Conservation (phyloP, 2,888 invertebrate genomes). For the Nesidiocoris tenuis region DNA sequence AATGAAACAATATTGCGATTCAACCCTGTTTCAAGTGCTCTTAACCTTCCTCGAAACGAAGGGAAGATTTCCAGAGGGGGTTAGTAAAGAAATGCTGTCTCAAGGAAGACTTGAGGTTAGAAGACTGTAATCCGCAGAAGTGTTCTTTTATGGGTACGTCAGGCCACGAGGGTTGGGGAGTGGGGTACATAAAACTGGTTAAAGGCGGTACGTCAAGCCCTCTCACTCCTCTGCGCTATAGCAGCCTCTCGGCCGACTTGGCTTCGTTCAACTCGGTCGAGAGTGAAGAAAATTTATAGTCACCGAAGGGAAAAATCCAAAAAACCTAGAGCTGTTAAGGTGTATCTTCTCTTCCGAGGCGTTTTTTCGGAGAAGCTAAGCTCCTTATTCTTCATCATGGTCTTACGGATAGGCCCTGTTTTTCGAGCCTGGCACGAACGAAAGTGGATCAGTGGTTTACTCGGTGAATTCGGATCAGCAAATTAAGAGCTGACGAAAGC, state of each 20-base stretch:
- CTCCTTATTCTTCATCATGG: not conserved
- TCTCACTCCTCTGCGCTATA: not conserved
- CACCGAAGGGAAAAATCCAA: not conserved
- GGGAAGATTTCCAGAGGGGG: not conserved
- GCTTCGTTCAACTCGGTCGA: not conserved
- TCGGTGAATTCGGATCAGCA: too few species aligned
- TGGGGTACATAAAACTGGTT: not conserved
- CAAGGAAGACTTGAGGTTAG: not conserved
- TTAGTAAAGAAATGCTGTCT: constrained; percentile 1
- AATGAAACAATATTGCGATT: constrained; percentile 12
- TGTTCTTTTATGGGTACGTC: constrained; percentile 21
- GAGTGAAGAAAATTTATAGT: not conserved
- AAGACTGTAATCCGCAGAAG: constrained; percentile 21
- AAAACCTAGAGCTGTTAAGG: not conserved
- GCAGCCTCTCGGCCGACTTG: not conserved
- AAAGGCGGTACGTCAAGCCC: not conserved
- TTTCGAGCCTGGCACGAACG: too few species aligned
- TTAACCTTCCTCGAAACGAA: not conserved
- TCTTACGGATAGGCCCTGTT: not conserved
- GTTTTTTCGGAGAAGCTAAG: not conserved
- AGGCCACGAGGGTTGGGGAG: not conserved
- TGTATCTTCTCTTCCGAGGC: not conserved
- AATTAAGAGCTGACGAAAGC: too few species aligned
- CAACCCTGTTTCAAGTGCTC: constrained; percentile 2
- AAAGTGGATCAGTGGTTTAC: not conserved